These are phyloP conservation scores for Genyomyrus donnyi DNA, from an alignment of 2,113 vertebrate genomes.

Conservation along the genomic window DNA sequence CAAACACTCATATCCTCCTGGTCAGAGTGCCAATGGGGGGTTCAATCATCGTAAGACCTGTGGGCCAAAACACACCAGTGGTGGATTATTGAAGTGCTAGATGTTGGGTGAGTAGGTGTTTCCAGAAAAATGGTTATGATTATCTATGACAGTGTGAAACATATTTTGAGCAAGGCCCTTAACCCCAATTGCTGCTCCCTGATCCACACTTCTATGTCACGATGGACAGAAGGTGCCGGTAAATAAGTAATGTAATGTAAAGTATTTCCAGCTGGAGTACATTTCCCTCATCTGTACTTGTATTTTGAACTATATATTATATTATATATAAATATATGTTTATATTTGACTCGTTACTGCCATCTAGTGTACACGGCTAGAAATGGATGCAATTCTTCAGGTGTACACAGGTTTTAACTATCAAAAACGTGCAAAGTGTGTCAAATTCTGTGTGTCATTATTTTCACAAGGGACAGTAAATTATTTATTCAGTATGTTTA, in stretches of 20 bases:
- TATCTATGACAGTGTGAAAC: background rate
- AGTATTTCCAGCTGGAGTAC: background rate
- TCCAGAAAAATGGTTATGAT: background rate
- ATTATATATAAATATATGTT: background rate
- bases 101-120: background rate
- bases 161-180: background rate
- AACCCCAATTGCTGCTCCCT: background rate
- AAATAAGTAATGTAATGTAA: background rate
- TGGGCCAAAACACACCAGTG: background rate
- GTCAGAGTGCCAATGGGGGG: background rate
- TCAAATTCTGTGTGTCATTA: background rate
- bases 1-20: background rate
- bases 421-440: background rate
- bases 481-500: background rate
- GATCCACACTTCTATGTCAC: background rate
- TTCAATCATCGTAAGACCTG: background rate
- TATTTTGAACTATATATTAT: background rate
- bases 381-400: background rate
- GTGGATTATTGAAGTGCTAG: background rate
- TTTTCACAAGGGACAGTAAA: background rate
- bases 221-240: background rate
- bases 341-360: background rate
- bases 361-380: background rate
- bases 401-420: background rate
- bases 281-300: background rate